phyloP scores from a whole-genome alignment of 2,797 vertebrate genomes.

The Danio albolineatus region DNA sequence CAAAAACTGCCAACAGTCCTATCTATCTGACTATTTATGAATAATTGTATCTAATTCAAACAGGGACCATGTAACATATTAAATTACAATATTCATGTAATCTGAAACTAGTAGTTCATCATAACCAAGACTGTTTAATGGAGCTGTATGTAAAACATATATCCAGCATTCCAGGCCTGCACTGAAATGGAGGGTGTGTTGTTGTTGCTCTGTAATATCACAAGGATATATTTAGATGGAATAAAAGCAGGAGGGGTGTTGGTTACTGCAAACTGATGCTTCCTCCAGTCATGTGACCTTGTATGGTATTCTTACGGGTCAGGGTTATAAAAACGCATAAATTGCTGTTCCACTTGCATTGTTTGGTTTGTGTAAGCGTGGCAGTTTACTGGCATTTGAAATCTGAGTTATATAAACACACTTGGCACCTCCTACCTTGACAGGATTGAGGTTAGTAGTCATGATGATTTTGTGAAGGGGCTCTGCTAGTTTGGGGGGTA shows the following conservation, averaged over 20 bases:
- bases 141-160: not conserved
- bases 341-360: constrained; percentile 14
- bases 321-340: constrained; percentile 19
- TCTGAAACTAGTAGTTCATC: not conserved
- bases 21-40: too few species aligned
- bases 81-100: too few species aligned
- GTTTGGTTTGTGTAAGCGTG: not conserved
- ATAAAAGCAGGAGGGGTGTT: constrained; percentile 31
- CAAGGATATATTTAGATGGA: constrained; percentile 62
- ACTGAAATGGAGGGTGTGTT: not conserved
- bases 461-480: constrained; percentile 96
- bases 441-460: constrained; percentile 93
- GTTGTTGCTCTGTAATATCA: constrained; percentile 33
- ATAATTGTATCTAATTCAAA: too few species aligned
- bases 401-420: constrained; percentile 1
- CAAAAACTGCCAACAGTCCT: too few species aligned
- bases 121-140: not conserved
- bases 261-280: constrained; percentile 38
- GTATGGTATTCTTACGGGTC: constrained; percentile 49
- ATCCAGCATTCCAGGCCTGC: constrained; percentile 5
- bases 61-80: too few species aligned
- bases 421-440: constrained; percentile 81
- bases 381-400: not conserved
- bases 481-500: constrained; percentile 89
- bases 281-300: constrained; percentile 51